These are phyloP conservation scores for Drosophila atroscutellata DNA, from an alignment of 2,888 invertebrate genomes.

Conservation along the genomic window DNA sequence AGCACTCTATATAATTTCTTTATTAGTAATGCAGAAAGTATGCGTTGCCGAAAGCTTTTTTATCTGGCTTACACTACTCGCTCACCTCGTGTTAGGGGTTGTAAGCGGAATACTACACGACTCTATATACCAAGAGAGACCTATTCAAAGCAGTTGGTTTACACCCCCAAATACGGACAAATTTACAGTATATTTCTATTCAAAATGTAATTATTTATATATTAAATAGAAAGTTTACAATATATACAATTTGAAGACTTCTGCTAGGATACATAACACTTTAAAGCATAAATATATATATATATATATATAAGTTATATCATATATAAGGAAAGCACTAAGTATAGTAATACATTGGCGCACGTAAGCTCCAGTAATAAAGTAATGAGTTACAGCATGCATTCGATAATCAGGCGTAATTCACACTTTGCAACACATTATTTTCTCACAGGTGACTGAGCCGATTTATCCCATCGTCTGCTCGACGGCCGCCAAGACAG, in stretches of 20 bases:
- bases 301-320: not conserved
- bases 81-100: not conserved
- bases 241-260: not conserved
- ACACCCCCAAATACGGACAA: not conserved
- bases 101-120: not conserved
- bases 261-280: not conserved
- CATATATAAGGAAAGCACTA: no score
- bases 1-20: not conserved
- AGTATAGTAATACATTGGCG: no score
- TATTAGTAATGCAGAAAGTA: not conserved
- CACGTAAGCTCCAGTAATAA: no score
- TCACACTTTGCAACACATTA: not conserved
- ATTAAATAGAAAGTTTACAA: not conserved
- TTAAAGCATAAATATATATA: not conserved
- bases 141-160: no score
- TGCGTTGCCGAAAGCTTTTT: not conserved
- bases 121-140: not conserved
- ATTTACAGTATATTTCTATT: not conserved
- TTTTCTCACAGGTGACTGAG: conserved; percentile 85
- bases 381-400: not conserved
- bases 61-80: not conserved
- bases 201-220: not conserved
- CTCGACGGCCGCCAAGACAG: conserved; percentile 91
- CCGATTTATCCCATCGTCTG: conserved; percentile 89
- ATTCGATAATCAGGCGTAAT: not conserved